A percentile compares a stretch with the other conserved stretches of the same genome.
These are phyloP conservation scores for Clarias laeviceps DNA, from an alignment of 2,797 vertebrate species.

Conservation along the genomic window DNA sequence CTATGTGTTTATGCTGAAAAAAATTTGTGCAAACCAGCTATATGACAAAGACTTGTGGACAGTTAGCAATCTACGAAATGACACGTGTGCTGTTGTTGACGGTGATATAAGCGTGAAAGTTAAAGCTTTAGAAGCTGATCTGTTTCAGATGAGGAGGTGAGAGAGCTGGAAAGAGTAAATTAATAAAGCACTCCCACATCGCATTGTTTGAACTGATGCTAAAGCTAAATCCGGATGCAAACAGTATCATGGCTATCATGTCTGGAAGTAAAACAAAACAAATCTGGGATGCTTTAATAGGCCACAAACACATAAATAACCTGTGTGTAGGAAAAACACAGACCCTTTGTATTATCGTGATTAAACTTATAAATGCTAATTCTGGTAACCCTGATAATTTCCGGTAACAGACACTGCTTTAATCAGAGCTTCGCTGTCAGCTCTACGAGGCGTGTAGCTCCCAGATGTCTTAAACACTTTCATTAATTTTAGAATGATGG, in stretches of 20 bases:
- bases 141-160: not conserved
- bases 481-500: constrained; percentile 11
- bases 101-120: not conserved
- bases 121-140: not conserved
- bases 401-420: not conserved
- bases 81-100: not conserved
- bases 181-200: not conserved
- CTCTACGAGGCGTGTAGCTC: not conserved
- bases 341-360: not conserved
- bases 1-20: not conserved
- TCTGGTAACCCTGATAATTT: not conserved
- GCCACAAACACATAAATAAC: not conserved
- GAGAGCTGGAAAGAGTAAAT: not conserved
- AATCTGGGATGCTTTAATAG: not conserved
- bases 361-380: not conserved
- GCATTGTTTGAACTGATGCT: not conserved
- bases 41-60: not conserved
- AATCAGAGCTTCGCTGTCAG: not conserved
- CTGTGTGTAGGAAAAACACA: too few species aligned
- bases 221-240: not conserved
- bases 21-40: not conserved
- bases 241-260: too few species aligned
- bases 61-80: not conserved
- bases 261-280: not conserved
- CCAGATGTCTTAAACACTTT: not conserved